These are phyloP conservation scores for Philopotamus ludificatus DNA, from an alignment of 1,140 invertebrate species.

Conservation along the genomic window DNA sequence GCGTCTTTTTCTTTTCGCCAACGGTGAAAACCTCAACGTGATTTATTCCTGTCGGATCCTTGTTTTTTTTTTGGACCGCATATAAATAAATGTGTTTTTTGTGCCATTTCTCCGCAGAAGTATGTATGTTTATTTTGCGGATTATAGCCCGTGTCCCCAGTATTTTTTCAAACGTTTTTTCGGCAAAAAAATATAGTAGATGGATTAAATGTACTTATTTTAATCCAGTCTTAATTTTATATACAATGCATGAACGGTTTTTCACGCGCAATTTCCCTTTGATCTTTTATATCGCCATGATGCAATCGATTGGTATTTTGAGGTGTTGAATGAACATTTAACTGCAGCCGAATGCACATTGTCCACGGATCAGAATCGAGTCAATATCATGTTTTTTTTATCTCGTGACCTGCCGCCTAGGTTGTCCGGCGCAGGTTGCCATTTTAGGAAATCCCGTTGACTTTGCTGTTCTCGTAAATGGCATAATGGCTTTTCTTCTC, in stretches of 20 bases:
- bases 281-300: no score
- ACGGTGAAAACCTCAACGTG: constrained; percentile 1
- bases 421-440: neutral
- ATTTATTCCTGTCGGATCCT: constrained; percentile 10
- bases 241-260: no score
- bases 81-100: constrained; percentile 6
- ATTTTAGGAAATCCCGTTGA: constrained; percentile 8
- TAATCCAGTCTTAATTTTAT: no score
- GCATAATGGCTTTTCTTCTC: constrained; percentile 4
- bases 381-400: neutral
- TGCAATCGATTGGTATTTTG: no score
- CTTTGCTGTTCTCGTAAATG: neutral
- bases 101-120: neutral
- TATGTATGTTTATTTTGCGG: neutral
- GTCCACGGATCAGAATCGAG: neutral
- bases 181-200: no score
- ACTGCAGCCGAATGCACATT: neutral
- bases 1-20: neutral
- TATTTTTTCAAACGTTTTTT: no score
- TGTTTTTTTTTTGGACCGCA: neutral
- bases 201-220: no score
- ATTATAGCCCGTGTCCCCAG: no score
- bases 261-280: no score
- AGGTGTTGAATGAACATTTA: no score
- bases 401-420: constrained; percentile 1